Conservation (phyloP, 64 coral and sea anemone genomes). For the Montipora capricornis region DNA sequence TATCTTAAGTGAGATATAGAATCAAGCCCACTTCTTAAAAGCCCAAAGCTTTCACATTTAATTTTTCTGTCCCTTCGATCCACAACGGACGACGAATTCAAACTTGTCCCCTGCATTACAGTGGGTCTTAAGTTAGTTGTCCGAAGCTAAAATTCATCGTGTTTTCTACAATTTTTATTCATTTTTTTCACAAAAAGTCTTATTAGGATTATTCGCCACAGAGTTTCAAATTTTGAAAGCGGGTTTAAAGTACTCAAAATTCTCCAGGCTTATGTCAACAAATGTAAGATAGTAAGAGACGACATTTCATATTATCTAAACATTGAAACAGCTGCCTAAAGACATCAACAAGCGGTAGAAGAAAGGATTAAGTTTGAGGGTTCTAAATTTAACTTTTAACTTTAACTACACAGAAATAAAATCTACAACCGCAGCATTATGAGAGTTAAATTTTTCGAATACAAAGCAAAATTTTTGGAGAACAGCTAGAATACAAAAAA, state of each 20-base stretch:
- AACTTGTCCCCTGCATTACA: neutral
- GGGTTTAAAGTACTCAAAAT: slow-evolving; percentile 13
- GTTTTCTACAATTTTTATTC: neutral
- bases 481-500: neutral
- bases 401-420: neutral
- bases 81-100: neutral
- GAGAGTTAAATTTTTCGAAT: neutral
- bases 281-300: slow-evolving; percentile 16
- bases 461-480: neutral
- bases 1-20: neutral
- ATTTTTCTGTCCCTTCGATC: neutral
- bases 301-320: slow-evolving; percentile 57
- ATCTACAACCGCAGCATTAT: neutral
- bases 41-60: neutral
- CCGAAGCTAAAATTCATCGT: neutral
- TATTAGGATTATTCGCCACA: neutral
- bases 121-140: neutral
- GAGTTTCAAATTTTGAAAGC: neutral
- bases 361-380: neutral
- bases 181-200: neutral
- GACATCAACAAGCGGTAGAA: neutral
- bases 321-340: slow-evolving; percentile 29
- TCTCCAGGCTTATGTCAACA: slow-evolving; percentile 30
- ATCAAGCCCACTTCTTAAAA: neutral
- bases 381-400: neutral